A percentile compares a stretch with the other conserved stretches of the same genome.
These are phyloP conservation scores for Troides oblongomaculatus DNA, from an alignment of 2,888 invertebrate species.

Conservation along the genomic window DNA sequence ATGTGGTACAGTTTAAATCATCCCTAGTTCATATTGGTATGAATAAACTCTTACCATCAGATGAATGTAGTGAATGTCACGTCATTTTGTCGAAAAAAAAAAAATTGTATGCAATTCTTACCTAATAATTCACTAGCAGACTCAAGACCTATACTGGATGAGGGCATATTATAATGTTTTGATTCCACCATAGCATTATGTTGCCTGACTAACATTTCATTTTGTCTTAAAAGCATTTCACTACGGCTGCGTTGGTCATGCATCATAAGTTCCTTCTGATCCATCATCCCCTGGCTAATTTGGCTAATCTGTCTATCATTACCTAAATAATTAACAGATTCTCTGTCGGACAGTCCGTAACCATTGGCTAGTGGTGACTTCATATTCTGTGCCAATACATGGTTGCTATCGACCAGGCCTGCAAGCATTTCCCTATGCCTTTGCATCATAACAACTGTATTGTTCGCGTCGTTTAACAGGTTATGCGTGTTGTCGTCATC, in stretches of 20 bases:
- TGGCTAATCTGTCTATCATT: slow-evolving; percentile 68
- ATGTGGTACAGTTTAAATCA: too few species aligned
- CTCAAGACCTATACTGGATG: slow-evolving; percentile 68
- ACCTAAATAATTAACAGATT: slow-evolving; percentile 59
- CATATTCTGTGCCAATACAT: slow-evolving; percentile 55
- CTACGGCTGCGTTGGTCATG: slow-evolving; percentile 63
- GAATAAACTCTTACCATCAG: too few species aligned
- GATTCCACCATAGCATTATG: slow-evolving; percentile 61
- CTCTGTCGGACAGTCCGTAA: slow-evolving; percentile 66
- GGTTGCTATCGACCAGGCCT: slow-evolving; percentile 64
- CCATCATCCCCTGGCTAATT: slow-evolving; percentile 63
- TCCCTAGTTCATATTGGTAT: too few species aligned
- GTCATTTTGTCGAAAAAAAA: neutral
- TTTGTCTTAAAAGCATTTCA: slow-evolving; percentile 67
- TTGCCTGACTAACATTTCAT: slow-evolving; percentile 64
- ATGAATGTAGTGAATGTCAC: too few species aligned
- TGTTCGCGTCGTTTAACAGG: slow-evolving; percentile 61
- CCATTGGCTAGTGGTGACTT: slow-evolving; percentile 64
- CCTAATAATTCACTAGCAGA: slow-evolving; percentile 77
- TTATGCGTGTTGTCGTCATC: slow-evolving; percentile 70
- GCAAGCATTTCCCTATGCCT: slow-evolving; percentile 70
- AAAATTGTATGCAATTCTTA: slow-evolving; percentile 43
- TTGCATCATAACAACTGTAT: slow-evolving; percentile 64
- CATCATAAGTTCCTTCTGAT: slow-evolving; percentile 61
- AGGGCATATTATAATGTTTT: slow-evolving; percentile 65